Percentiles rank a stretch among this genome's conserved stretches.
Evolutionary conservation across 1,140 invertebrate species (phyloP).

Genomic region (Pogonus chalceus): DNA sequence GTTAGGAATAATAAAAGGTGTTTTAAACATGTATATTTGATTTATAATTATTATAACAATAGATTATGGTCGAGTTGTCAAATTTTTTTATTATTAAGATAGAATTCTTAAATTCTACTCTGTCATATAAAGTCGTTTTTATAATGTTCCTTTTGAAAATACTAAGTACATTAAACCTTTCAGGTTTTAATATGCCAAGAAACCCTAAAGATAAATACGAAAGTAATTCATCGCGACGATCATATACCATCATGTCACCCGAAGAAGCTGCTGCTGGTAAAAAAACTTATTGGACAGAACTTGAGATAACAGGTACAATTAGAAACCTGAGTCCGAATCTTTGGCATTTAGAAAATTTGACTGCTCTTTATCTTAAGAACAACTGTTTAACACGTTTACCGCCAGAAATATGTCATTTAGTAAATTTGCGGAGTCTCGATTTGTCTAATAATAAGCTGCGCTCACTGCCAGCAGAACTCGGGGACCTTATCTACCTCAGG

Average conservation of each 20-base stretch:
- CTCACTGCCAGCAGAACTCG: conserved; percentile 87
- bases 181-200: conserved; percentile 52
- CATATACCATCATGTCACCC: conserved; percentile 83
- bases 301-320: conserved; percentile 66
- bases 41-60: background rate
- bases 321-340: conserved; percentile 82
- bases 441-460: conserved; percentile 89
- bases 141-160: too few relatives aligned
- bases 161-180: conserved; percentile 9
- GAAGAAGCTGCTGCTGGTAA: conserved; percentile 86
- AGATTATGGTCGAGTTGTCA: too few relatives aligned
- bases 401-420: conserved; percentile 73
- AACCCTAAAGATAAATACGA: conserved; percentile 58
- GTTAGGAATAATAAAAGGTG: background rate
- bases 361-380: conserved; percentile 88
- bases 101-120: too few relatives aligned
- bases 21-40: background rate
- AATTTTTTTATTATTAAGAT: too few relatives aligned
- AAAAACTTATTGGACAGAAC: conserved; percentile 67
- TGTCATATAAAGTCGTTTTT: too few relatives aligned
- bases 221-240: conserved; percentile 58
- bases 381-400: conserved; percentile 84
- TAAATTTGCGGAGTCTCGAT: conserved; percentile 79
- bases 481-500: conserved; percentile 87
- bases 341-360: conserved; percentile 85